Evolutionary conservation across 2,888 invertebrate genomes (phyloP).

Genomic region (Conistra vaccinii): DNA sequence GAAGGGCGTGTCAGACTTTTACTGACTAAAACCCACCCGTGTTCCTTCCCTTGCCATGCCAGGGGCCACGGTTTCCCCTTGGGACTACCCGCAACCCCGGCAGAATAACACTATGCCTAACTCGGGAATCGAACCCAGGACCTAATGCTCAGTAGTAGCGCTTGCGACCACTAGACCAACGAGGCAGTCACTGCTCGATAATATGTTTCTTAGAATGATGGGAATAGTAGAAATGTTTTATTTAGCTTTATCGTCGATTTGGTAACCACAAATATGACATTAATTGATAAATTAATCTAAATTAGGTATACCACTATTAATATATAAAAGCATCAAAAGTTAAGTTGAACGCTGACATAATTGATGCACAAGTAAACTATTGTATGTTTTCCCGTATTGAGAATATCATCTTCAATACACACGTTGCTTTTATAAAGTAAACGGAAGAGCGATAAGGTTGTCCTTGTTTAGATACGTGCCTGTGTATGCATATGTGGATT

Average conservation of each 20-base stretch:
- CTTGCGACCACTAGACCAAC: too few species aligned
- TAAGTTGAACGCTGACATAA: conserved; percentile 57
- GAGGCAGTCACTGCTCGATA: neutral
- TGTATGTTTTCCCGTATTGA: conserved; percentile 56
- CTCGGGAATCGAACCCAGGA: too few species aligned
- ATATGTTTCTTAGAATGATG: conserved; percentile 6
- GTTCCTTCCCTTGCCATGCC: too few species aligned
- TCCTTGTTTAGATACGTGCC: conserved; percentile 75
- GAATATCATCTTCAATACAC: conserved; percentile 67
- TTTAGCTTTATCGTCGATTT: neutral
- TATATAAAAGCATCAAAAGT: conserved; percentile 34
- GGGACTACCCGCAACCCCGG: too few species aligned
- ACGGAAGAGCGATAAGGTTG: conserved; percentile 79
- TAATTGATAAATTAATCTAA: neutral
- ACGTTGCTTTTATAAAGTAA: conserved; percentile 77
- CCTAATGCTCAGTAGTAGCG: too few species aligned
- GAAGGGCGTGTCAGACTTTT: too few species aligned
- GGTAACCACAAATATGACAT: neutral
- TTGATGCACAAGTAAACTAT: conserved; percentile 59
- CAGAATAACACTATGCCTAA: too few species aligned
- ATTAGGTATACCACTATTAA: conserved; percentile 6
- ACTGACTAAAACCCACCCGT: too few species aligned
- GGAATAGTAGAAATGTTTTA: neutral
- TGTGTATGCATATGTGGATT: conserved; percentile 69
- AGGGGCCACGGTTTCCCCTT: too few species aligned